Percentiles rank a stretch among this genome's conserved stretches.
phyloP scores from a whole-genome alignment of 2,888 invertebrate species.

The Cheilosia grossa region DNA sequence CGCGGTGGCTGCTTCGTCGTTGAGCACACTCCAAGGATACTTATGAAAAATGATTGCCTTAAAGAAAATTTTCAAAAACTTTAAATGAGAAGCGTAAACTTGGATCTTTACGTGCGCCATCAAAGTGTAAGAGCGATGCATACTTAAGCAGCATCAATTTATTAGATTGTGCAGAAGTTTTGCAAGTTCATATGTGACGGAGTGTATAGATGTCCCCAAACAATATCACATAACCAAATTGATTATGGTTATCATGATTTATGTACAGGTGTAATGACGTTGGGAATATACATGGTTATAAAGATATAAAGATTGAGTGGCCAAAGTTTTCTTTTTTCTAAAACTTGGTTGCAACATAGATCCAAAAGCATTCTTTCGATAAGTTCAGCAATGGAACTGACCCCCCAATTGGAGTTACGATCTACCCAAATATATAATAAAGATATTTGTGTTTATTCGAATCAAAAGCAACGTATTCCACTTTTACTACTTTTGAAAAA shows the following conservation, averaged over 20 bases:
- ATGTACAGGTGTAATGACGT: conserved; percentile 2
- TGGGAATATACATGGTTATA: background rate
- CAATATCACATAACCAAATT: conserved; percentile 19
- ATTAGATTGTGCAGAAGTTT: conserved; percentile 49
- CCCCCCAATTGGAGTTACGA: no score
- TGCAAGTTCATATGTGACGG: conserved; percentile 25
- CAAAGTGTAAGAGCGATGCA: conserved; percentile 37
- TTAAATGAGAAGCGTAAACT: conserved; percentile 53
- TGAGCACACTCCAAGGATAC: conserved; percentile 38
- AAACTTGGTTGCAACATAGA: no score
- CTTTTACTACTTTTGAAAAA: no score
- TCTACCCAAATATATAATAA: no score
- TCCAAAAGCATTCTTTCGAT: no score
- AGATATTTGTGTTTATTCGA: no score
- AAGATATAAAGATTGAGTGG: background rate
- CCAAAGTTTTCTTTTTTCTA: background rate
- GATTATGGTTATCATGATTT: conserved; percentile 38
- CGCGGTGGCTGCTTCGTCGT: background rate
- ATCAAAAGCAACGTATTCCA: no score
- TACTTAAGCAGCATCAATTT: conserved; percentile 56
- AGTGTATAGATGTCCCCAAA: conserved; percentile 1
- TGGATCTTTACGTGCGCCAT: conserved; percentile 24
- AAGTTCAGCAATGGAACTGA: no score
- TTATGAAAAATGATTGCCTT: conserved; percentile 67
- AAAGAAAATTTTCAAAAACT: conserved; percentile 45